Evolutionary conservation across 2,113 vertebrate species (phyloP).

Genomic region (human): GRCh38 chr5:139369501-139370000

Average conservation of each 20-base stretch:
- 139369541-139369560: slow-evolving; percentile 88
- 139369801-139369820: background rate
- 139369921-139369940: background rate
- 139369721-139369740: slow-evolving; percentile 78
- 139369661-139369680: slow-evolving; percentile 95
- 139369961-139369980: background rate
- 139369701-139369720: slow-evolving; percentile 92
- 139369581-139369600: slow-evolving; percentile 90
- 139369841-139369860: background rate
- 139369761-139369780: background rate
- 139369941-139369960: background rate
- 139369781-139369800: background rate
- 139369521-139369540: slow-evolving; percentile 88
- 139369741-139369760: slow-evolving; percentile 4
- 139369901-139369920: background rate
- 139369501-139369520: slow-evolving; percentile 88
- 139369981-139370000: background rate
- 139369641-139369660: slow-evolving; percentile 95
- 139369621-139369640: slow-evolving; percentile 92
- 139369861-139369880: background rate
- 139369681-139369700: slow-evolving; percentile 96
- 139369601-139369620: slow-evolving; percentile 88
- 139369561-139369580: slow-evolving; percentile 88
- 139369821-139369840: background rate
- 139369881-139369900: background rate